phyloP scores from a whole-genome alignment of 2,888 invertebrate species.

The Bembecia ichneumoniformis region DNA sequence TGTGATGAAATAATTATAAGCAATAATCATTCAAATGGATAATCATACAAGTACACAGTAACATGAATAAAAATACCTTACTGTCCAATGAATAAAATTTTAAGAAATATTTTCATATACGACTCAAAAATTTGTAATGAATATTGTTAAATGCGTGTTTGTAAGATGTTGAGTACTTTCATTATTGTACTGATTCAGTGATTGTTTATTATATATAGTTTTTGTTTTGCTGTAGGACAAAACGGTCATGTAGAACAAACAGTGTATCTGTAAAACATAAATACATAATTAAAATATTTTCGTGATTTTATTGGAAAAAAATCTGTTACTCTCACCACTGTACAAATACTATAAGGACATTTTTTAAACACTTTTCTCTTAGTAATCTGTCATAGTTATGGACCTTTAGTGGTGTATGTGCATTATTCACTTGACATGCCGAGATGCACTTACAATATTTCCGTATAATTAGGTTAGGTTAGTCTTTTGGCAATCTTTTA shows the following conservation, averaged over 20 bases:
- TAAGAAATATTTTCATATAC: not conserved
- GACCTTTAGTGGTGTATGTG: too few relatives aligned
- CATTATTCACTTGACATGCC: too few relatives aligned
- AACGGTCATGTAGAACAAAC: constrained; percentile 44
- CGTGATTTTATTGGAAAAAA: not conserved
- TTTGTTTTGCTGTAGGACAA: constrained; percentile 49
- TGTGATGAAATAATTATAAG: too few relatives aligned
- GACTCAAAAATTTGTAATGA: not conserved
- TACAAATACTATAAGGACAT: not conserved
- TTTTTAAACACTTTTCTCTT: not conserved
- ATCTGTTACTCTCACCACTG: not conserved
- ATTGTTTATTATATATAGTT: constrained; percentile 23
- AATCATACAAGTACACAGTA: not conserved
- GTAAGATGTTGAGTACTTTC: constrained; percentile 7
- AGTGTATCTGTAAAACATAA: constrained; percentile 58
- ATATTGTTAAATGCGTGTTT: not conserved
- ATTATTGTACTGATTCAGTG: constrained; percentile 26
- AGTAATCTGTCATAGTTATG: too few relatives aligned
- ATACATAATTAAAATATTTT: constrained; percentile 37
- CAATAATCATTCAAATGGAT: not conserved
- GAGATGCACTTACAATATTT: too few relatives aligned
- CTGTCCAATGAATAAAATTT: not conserved
- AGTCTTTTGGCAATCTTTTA: too few relatives aligned
- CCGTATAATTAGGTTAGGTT: too few relatives aligned
- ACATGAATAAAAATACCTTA: not conserved